Base-by-base conservation (phyloP, 2,888 invertebrate species). In the Zhengitettix transpicula region DNA sequence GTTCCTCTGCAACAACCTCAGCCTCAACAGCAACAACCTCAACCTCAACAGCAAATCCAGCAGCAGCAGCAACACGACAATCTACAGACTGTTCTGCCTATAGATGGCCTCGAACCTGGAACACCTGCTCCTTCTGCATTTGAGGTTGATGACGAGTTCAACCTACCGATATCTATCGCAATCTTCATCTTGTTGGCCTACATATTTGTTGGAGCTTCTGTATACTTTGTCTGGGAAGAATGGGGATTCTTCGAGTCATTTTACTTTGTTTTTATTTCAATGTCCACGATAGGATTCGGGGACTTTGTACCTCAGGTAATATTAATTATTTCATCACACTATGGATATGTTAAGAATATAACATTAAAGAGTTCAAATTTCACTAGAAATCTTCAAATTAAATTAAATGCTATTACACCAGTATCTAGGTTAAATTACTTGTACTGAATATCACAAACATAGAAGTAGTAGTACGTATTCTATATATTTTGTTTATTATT, bases 271-370 rank as follows among this genome's bases (percentile, higher is more conserved):
- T 97, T 97, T 71, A 90, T 97, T 67, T 94, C 95, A 0, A 89
- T 96, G 84, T 91, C 93, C 1, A 98, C 97, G 0, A 95, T 98
- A 61, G 97, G 97, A n/a, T 89, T 96, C 67, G 95, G 95, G 3
- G 95, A 96, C 74, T 80, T 87, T 63, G 89, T 94, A 0, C 95
- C 95, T 1, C 80, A 87, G 72, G 79, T 79, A 68, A 68, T 28
- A n/a, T n/a, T n/a, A 28, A 28, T 28, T 28, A 28, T 28, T 28
- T 28, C 28, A 28, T 28, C 7, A 28, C 28, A 28, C 28, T 28
- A 28, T 28, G 28, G 3, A 28, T 28, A 28, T 28, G 7, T 2
- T 28, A 28, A 7, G 28, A 5, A 5, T 28, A 28, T 7, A 28
- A 28, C 2, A 28, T 2, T 28, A 28, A 28, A 28, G 2, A 2